Evolutionary conservation across 1,140 invertebrate species (phyloP).

Genomic region (Drosophila pectinifera): DNA sequence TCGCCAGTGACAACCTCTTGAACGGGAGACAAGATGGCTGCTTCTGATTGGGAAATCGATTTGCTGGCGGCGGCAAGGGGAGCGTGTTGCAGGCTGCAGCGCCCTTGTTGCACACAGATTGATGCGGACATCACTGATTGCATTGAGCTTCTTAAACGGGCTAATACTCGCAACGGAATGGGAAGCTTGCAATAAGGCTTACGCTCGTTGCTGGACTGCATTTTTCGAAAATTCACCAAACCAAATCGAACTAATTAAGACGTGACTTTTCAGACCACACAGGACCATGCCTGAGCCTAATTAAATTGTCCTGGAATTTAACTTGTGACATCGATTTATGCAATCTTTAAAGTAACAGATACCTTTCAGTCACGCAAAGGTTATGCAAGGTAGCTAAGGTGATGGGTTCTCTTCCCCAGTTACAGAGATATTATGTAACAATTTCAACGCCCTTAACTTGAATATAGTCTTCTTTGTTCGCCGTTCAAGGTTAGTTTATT

Average conservation of each 20-base stretch:
- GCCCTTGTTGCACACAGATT: constrained; percentile 18
- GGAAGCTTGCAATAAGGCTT: neutral
- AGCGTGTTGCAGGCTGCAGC: constrained; percentile 10
- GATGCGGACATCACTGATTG: constrained; percentile 14
- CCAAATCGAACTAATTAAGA: constrained; percentile 13
- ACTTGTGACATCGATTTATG: neutral
- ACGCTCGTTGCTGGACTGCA: neutral
- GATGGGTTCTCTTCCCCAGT: too few relatives aligned
- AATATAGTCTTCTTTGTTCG: constrained; percentile 20
- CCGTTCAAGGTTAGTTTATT: constrained; percentile 82
- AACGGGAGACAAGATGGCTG: constrained; percentile 37
- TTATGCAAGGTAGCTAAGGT: too few relatives aligned
- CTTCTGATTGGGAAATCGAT: constrained; percentile 47
- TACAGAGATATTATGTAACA: neutral
- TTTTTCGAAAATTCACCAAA: constrained; percentile 3
- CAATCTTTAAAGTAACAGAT: neutral
- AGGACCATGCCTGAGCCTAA: neutral
- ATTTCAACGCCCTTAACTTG: neutral
- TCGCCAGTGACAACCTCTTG: constrained; percentile 32
- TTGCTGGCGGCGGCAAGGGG: neutral
- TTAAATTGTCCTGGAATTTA: neutral
- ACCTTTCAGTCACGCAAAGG: too few relatives aligned
- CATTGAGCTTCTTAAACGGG: constrained; percentile 1
- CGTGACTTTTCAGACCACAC: neutral
- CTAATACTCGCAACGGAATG: neutral